Conservation (phyloP, 2,888 invertebrate species). For the Cancer borealis region DNA sequence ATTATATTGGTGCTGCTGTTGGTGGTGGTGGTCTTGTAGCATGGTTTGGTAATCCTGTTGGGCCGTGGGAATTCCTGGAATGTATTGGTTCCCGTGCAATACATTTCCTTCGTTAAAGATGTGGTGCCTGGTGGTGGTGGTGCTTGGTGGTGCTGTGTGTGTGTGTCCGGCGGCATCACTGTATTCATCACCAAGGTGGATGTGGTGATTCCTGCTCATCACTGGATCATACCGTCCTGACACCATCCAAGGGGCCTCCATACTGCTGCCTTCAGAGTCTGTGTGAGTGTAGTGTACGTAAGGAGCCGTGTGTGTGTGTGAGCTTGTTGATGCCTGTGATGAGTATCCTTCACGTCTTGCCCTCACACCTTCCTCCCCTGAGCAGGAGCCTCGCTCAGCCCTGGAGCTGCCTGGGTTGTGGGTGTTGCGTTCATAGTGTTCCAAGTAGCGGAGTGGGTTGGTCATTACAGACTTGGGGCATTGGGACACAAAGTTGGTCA, state of each 20-base stretch:
- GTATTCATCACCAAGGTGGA: no score
- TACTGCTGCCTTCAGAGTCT: no score
- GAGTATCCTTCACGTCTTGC: no score
- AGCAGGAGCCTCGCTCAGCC: neutral
- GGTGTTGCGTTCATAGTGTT: neutral
- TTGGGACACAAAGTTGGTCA: neutral
- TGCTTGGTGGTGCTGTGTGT: neutral
- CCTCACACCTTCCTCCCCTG: neutral
- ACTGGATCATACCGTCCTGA: no score
- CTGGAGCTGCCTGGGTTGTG: no score
- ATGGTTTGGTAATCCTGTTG: neutral
- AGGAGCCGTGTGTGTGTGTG: neutral
- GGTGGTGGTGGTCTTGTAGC: neutral
- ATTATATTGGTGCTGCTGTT: neutral
- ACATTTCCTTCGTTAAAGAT: neutral
- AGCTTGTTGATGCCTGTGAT: neutral
- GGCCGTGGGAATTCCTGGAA: no score
- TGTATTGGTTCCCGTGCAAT: neutral
- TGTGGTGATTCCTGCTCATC: no score
- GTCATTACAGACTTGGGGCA: neutral
- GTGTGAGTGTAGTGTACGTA: neutral
- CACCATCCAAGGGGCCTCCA: no score
- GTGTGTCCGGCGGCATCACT: neutral
- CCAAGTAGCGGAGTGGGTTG: neutral
- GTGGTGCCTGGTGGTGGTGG: neutral